Evolutionary conservation across 1,140 invertebrate genomes (phyloP).

Genomic region (Zaprionus africanus): DNA sequence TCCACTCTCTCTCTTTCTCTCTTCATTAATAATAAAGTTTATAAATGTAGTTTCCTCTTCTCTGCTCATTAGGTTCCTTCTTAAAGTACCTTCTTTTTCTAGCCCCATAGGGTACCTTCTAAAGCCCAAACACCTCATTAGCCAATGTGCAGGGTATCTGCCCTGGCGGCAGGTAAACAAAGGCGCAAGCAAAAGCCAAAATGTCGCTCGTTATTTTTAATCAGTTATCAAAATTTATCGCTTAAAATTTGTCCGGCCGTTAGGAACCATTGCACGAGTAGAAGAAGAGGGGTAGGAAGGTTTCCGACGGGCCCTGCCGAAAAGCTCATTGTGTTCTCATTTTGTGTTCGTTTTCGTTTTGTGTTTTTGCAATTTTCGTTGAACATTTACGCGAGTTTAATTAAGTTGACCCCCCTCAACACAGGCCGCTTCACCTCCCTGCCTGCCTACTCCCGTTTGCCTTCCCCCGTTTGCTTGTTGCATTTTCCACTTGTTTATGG

Average conservation of each 20-base stretch:
- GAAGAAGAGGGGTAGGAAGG: background rate
- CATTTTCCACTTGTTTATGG: slow-evolving; percentile 41
- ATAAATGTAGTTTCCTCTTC: no score
- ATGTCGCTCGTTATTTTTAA: slow-evolving; percentile 77
- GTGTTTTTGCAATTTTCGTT: slow-evolving; percentile 31
- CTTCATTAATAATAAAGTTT: no score
- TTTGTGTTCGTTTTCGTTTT: slow-evolving; percentile 45
- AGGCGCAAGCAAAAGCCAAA: slow-evolving; percentile 51
- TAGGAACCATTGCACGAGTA: background rate
- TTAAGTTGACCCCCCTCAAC: slow-evolving; percentile 33
- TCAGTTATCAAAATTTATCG: slow-evolving; percentile 76
- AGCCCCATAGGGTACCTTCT: no score
- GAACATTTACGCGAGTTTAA: slow-evolving; percentile 51
- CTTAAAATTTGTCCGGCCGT: slow-evolving; percentile 59
- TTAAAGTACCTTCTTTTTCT: no score
- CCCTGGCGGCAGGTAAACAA: slow-evolving; percentile 59
- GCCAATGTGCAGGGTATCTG: background rate
- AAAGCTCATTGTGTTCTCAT: slow-evolving; percentile 4
- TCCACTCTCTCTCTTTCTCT: no score
- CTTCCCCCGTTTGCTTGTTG: slow-evolving; percentile 5
- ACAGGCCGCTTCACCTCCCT: background rate
- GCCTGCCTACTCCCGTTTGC: background rate
- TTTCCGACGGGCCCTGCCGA: background rate
- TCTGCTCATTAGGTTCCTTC: no score
- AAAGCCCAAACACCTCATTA: background rate